These are phyloP conservation scores for Alectura lathami DNA, from an alignment of 2,113 vertebrate genomes.

Conservation along the genomic window DNA sequence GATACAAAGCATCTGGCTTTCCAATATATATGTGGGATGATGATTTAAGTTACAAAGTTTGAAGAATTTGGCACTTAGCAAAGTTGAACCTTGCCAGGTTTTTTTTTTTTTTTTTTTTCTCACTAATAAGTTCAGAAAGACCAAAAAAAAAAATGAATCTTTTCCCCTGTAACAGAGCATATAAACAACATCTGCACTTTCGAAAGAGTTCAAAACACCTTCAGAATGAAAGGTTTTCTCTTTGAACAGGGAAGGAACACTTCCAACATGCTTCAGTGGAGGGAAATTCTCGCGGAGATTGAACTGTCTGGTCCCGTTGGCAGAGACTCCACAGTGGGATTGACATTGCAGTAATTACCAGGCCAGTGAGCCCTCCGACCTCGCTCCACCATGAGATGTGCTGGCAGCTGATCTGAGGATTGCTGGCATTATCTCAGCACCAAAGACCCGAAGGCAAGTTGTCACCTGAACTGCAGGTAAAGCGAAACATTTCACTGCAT, in stretches of 20 bases:
- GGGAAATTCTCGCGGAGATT: background rate
- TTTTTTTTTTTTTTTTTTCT: background rate
- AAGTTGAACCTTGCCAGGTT: background rate
- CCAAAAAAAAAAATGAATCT: background rate
- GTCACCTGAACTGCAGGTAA: slow-evolving; percentile 40
- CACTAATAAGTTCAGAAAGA: background rate
- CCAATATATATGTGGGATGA: background rate
- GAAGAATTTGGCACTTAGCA: background rate
- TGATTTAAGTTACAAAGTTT: slow-evolving; percentile 44
- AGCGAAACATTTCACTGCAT: background rate
- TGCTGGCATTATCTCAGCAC: background rate
- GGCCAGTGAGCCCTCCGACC: background rate
- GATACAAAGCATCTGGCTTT: slow-evolving; percentile 38
- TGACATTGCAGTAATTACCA: slow-evolving; percentile 34
- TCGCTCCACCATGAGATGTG: background rate
- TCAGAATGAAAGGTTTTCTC: slow-evolving; percentile 3
- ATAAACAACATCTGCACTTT: slow-evolving; percentile 43
- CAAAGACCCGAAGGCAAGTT: slow-evolving; percentile 22
- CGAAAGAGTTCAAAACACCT: slow-evolving; percentile 1
- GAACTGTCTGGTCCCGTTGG: slow-evolving; percentile 17
- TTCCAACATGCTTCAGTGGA: background rate
- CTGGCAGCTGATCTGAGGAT: slow-evolving; percentile 33
- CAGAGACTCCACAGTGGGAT: background rate
- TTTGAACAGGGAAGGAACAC: slow-evolving; percentile 5
- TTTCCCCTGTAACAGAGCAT: background rate